A percentile compares a stretch with the other conserved stretches of the same genome.
phyloP scores from a whole-genome alignment of 2,113 vertebrate genomes.

The Peromyscus californicus region DNA sequence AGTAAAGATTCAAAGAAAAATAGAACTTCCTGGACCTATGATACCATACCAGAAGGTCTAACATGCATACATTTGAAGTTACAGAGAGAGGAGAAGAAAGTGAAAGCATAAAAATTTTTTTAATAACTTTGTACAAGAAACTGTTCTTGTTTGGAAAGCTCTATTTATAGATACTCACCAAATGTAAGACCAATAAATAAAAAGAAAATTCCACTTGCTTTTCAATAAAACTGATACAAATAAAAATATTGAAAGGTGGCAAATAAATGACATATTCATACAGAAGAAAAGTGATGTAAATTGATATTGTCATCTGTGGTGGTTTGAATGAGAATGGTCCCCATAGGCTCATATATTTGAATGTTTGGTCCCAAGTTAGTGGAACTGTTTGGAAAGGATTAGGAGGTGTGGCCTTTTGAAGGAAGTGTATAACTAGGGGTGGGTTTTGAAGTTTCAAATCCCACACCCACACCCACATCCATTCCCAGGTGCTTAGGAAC shows the following conservation, averaged over 20 bases:
- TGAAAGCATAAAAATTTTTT: neutral
- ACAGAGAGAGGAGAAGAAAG: neutral
- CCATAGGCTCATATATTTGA: neutral
- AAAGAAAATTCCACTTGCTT: neutral
- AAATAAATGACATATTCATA: neutral
- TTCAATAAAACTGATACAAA: neutral
- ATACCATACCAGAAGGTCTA: neutral
- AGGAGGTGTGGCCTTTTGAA: neutral
- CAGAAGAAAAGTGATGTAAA: neutral
- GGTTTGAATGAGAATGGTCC: neutral
- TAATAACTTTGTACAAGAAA: neutral
- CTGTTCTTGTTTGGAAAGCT: neutral
- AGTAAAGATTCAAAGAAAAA: neutral
- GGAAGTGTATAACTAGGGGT: neutral
- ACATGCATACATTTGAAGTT: neutral
- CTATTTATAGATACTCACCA: constrained; percentile 24
- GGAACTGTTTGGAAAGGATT: neutral
- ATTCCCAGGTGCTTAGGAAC: no score
- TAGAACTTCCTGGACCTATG: neutral
- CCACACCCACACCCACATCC: neutral
- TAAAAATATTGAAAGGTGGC: neutral
- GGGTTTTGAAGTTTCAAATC: neutral
- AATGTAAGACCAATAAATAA: constrained; percentile 32
- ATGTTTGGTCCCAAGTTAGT: neutral
- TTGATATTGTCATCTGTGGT: neutral